A percentile compares a stretch with the other conserved stretches of the same genome.
Conservation (phyloP, 2,888 invertebrate species). For the Zele albiditarsus region DNA sequence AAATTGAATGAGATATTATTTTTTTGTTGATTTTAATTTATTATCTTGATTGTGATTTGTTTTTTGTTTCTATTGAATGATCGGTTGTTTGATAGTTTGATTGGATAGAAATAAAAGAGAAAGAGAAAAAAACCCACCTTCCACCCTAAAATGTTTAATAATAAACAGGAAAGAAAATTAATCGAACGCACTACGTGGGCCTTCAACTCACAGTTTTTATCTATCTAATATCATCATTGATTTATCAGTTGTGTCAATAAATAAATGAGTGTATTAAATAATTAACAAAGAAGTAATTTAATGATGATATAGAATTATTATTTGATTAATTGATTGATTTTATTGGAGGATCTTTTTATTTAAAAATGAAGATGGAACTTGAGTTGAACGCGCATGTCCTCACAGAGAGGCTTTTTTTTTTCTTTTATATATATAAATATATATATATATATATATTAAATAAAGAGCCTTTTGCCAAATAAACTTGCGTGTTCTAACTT, state of each 20-base stretch:
- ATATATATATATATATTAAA: slow-evolving; percentile 1
- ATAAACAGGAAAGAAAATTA: slow-evolving; percentile 43
- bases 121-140: slow-evolving; percentile 58
- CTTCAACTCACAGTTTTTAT: slow-evolving; percentile 64
- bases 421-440: slow-evolving; percentile 2
- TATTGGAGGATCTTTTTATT: background rate
- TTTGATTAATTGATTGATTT: background rate
- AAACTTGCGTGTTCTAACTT: slow-evolving; percentile 63
- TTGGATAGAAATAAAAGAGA: slow-evolving; percentile 41
- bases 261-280: background rate
- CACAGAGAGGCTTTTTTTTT: slow-evolving; percentile 71
- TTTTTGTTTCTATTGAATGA: background rate
- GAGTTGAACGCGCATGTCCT: slow-evolving; percentile 71
- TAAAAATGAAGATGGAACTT: slow-evolving; percentile 20
- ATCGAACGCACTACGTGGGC: slow-evolving; percentile 69
- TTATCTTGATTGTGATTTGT: background rate
- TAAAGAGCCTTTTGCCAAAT: slow-evolving; percentile 71
- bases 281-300: background rate
- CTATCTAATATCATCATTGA: slow-evolving; percentile 5
- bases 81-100: background rate
- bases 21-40: background rate
- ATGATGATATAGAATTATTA: slow-evolving; percentile 11
- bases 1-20: background rate
- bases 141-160: slow-evolving; percentile 57
- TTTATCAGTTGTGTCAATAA: background rate